phyloP scores from a whole-genome alignment of 1,140 invertebrate genomes.

The Conus betulinus region DNA sequence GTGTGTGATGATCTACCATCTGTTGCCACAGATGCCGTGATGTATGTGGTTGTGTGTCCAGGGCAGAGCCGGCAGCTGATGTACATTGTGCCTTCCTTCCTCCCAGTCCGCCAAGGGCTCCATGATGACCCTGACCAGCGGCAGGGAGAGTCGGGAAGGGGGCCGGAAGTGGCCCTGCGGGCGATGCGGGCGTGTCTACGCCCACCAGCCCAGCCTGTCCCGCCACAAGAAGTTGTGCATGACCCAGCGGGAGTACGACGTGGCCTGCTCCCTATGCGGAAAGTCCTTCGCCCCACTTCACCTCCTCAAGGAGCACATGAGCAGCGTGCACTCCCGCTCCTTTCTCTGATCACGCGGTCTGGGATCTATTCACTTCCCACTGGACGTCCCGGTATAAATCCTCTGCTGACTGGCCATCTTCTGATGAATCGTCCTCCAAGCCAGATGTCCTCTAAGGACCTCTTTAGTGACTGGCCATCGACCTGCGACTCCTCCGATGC shows the following conservation, averaged over 20 bases:
- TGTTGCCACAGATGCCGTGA: not conserved
- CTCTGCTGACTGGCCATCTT: too few relatives aligned
- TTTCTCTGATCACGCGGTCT: not conserved
- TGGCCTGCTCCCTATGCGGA: not conserved
- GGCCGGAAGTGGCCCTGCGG: not conserved
- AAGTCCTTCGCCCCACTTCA: not conserved
- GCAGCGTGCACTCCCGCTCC: not conserved
- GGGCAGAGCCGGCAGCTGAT: not conserved
- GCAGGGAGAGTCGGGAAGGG: not conserved
- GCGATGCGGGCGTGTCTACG: not conserved
- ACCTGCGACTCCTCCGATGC: too few relatives aligned
- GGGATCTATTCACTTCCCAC: too few relatives aligned
- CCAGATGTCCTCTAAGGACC: too few relatives aligned
- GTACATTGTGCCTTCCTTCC: not conserved
- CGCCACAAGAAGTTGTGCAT: conserved; percentile 1
- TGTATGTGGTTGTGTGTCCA: not conserved
- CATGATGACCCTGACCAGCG: not conserved
- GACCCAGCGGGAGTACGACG: not conserved
- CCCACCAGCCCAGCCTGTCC: conserved; percentile 18
- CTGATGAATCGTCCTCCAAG: too few relatives aligned
- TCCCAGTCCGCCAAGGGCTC: not conserved
- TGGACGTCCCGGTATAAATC: too few relatives aligned
- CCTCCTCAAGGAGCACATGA: not conserved
- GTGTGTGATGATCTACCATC: not conserved
- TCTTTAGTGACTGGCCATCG: too few relatives aligned